These are phyloP conservation scores for Drosophila paranaensis DNA, from an alignment of 2,888 invertebrate genomes.

Conservation along the genomic window DNA sequence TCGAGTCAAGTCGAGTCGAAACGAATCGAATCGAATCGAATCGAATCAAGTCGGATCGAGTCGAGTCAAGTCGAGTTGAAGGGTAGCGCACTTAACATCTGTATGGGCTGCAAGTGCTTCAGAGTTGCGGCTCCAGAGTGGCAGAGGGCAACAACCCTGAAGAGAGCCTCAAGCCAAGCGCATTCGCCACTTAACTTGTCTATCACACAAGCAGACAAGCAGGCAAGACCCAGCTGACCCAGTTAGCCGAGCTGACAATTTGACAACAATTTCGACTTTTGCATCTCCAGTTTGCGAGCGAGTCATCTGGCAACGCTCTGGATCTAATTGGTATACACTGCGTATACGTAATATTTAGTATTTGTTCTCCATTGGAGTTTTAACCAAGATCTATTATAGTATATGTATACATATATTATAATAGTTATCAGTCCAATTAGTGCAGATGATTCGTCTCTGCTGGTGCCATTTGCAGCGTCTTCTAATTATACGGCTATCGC, in stretches of 20 bases:
- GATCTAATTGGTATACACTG: too few relatives aligned
- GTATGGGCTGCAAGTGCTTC: conserved; percentile 19
- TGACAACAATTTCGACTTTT: too few relatives aligned
- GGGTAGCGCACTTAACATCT: conserved; percentile 58
- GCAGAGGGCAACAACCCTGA: conserved; percentile 37
- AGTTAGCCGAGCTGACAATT: conserved; percentile 11
- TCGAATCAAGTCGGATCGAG: background rate
- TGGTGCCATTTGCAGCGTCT: background rate
- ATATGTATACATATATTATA: too few relatives aligned
- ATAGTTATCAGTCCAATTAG: too few relatives aligned
- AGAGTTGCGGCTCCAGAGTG: conserved; percentile 5
- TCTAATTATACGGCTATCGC: background rate
- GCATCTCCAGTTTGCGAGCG: too few relatives aligned
- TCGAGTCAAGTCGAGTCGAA: conserved; percentile 28
- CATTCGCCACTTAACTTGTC: background rate
- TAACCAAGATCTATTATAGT: too few relatives aligned
- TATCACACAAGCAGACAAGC: too few relatives aligned
- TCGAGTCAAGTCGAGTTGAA: conserved; percentile 32
- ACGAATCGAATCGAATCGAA: too few relatives aligned
- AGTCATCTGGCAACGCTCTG: too few relatives aligned
- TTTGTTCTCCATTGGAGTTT: too few relatives aligned
- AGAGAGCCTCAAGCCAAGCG: conserved; percentile 17
- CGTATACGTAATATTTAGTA: background rate
- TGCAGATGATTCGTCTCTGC: too few relatives aligned
- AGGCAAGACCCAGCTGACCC: conserved; percentile 17